Evolutionary conservation across 2,113 vertebrate genomes (phyloP).

Genomic region (Xenotilapia longispinis): DNA sequence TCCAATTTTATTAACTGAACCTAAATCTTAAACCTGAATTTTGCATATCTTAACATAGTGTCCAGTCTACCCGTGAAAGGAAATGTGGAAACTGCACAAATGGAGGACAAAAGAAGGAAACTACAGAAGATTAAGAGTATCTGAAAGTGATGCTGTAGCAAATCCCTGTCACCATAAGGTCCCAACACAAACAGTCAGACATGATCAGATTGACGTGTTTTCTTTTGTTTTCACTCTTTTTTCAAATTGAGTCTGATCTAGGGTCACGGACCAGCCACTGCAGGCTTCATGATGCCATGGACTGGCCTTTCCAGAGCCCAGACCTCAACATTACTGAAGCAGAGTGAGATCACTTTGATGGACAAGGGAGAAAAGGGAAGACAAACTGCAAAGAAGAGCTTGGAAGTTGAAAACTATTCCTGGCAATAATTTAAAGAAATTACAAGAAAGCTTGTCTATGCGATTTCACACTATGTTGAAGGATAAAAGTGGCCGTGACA

Average conservation of each 20-base stretch:
- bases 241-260: neutral
- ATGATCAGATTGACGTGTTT: neutral
- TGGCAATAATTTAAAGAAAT: neutral
- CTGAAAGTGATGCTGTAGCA: neutral
- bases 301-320: neutral
- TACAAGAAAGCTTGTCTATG: neutral
- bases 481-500: fast-evolving
- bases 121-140: fast-evolving
- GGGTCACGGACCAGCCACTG: fast-evolving
- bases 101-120: neutral
- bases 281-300: neutral
- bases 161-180: neutral
- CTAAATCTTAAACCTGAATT: neutral
- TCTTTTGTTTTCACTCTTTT: neutral
- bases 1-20: neutral
- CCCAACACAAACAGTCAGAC: neutral
- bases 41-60: neutral
- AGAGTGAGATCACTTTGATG: neutral
- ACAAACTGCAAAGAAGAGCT: neutral
- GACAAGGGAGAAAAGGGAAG: neutral
- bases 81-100: neutral
- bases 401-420: neutral
- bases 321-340: neutral
- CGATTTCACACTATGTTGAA: fast-evolving
- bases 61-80: neutral